Evolutionary conservation across 2,888 invertebrate species (phyloP).

Genomic region (Herminia tarsipennalis): DNA sequence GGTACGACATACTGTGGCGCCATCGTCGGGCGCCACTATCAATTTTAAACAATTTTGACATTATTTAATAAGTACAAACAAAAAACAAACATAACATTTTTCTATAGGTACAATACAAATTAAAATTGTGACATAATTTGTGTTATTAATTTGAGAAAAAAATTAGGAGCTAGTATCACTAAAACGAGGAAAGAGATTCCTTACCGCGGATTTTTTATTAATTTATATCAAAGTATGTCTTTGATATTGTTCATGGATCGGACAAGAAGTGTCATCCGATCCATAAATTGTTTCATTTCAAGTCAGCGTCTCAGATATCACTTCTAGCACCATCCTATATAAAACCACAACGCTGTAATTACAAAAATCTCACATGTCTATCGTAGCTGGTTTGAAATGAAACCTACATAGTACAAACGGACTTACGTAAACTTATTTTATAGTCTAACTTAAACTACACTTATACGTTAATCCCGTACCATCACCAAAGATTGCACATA

Average conservation of each 20-base stretch:
- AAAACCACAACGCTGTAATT: conserved; percentile 30
- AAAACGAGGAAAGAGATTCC: conserved; percentile 83
- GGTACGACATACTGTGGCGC: conserved; percentile 77
- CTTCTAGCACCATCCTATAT: conserved; percentile 70
- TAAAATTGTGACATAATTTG: conserved; percentile 83
- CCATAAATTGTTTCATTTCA: conserved; percentile 79
- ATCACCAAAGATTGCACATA: conserved; percentile 93
- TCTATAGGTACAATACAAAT: conserved; percentile 72
- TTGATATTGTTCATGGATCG: conserved; percentile 68
- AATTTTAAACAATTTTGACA: conserved; percentile 70
- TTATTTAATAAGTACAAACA: conserved; percentile 78
- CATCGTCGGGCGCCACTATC: conserved; percentile 56
- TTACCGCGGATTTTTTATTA: conserved; percentile 69
- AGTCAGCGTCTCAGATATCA: conserved; percentile 63
- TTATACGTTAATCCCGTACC: conserved; percentile 84
- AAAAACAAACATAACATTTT: conserved; percentile 82
- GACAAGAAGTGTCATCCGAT: conserved; percentile 82
- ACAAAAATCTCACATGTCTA: conserved; percentile 47
- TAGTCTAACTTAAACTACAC: conserved; percentile 65
- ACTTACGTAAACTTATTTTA: conserved; percentile 58
- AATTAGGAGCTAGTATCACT: conserved; percentile 86
- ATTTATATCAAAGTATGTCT: conserved; percentile 54
- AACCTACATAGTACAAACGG: conserved; percentile 64
- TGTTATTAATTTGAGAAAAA: conserved; percentile 77
- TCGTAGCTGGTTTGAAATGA: conserved; percentile 80